Conservation (phyloP, 2,888 invertebrate genomes). For the Incurvaria masculella region DNA sequence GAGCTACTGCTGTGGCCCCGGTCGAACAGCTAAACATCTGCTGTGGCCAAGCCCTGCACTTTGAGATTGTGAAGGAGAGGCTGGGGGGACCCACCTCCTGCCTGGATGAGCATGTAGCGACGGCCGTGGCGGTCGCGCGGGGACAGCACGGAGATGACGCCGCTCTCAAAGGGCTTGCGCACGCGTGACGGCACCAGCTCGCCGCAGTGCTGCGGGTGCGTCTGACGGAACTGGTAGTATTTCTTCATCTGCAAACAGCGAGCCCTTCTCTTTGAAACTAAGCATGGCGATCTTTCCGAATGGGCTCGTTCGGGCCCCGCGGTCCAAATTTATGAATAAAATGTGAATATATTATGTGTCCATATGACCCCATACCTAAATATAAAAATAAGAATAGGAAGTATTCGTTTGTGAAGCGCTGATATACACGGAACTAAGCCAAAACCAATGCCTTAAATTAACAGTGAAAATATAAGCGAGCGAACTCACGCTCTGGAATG, state of each 20-base stretch:
- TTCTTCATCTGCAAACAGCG: slow-evolving; percentile 59
- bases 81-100: no score
- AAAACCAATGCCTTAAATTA: slow-evolving; percentile 1
- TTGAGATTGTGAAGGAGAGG: no score
- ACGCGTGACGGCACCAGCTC: slow-evolving; percentile 63
- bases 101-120: slow-evolving; percentile 66
- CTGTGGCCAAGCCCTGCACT: no score
- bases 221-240: slow-evolving; percentile 66
- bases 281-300: no score
- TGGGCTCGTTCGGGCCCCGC: no score
- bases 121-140: slow-evolving; percentile 64
- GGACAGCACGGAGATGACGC: slow-evolving; percentile 67
- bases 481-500: slow-evolving; percentile 70
- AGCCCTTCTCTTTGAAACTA: not conserved
- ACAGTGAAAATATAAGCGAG: no score
- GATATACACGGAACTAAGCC: not conserved
- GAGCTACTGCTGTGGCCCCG: no score
- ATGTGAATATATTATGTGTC: no score
- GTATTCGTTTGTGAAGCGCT: not conserved
- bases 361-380: no score
- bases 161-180: slow-evolving; percentile 60
- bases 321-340: no score
- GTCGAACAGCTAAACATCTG: no score
- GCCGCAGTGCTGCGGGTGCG: slow-evolving; percentile 59
- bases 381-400: not conserved